Conservation (phyloP, 2,797 vertebrate genomes). For the Harpagifer antarcticus region DNA sequence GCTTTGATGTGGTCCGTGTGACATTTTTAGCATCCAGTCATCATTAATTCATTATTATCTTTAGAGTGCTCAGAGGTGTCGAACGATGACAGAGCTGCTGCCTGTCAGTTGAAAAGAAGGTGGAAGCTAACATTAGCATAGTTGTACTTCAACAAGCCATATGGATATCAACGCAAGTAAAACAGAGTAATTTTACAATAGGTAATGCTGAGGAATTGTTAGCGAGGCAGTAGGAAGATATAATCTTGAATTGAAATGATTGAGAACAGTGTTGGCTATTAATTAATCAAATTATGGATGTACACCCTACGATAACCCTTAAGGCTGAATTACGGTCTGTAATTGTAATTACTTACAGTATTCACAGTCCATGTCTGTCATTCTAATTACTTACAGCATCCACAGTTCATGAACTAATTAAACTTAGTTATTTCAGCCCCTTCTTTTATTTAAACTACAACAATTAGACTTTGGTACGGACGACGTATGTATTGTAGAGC, state of each 20-base stretch:
- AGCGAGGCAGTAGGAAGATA: background rate
- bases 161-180: background rate
- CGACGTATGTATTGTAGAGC: background rate
- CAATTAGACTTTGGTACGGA: slow-evolving; percentile 9
- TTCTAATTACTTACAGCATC: slow-evolving; percentile 49
- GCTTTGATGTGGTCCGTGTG: slow-evolving; percentile 69
- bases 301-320: slow-evolving; percentile 34
- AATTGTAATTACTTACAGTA: slow-evolving; percentile 50
- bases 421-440: slow-evolving; percentile 23
- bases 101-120: slow-evolving; percentile 40
- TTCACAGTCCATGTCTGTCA: slow-evolving; percentile 17
- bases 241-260: background rate
- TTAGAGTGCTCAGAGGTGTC: slow-evolving; percentile 36
- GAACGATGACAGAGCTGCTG: slow-evolving; percentile 1
- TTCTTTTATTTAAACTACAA: slow-evolving; percentile 19
- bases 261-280: slow-evolving; percentile 2
- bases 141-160: slow-evolving; percentile 6
- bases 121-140: slow-evolving; percentile 16
- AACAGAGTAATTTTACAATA: background rate
- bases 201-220: background rate
- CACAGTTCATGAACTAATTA: slow-evolving; percentile 42
- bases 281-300: slow-evolving; percentile 28
- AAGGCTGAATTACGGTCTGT: slow-evolving; percentile 31
- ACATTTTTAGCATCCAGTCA: slow-evolving; percentile 72
- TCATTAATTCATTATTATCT: slow-evolving; percentile 65